Conservation (phyloP, 1,140 invertebrate genomes). For the Diachasmimorpha longicaudata region DNA sequence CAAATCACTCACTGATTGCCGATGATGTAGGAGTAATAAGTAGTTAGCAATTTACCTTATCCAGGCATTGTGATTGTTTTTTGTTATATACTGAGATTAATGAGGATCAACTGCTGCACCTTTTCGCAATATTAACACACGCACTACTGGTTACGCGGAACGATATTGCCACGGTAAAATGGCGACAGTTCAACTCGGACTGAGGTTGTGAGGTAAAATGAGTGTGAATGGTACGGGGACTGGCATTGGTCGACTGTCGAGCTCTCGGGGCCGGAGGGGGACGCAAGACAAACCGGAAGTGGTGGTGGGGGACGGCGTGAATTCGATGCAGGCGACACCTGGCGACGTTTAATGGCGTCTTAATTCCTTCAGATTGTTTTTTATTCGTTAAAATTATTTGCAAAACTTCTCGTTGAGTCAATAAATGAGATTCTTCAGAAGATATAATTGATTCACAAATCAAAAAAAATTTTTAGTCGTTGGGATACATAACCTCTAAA, state of each 20-base stretch:
- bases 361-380: too few species aligned
- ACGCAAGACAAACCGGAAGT: too few species aligned
- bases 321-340: too few species aligned
- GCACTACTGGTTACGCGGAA: slow-evolving; percentile 1
- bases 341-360: too few species aligned
- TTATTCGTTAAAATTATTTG: too few species aligned
- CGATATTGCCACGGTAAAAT: background rate
- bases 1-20: background rate
- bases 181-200: background rate
- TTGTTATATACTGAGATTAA: background rate
- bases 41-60: background rate
- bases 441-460: too few species aligned
- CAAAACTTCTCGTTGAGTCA: too few species aligned
- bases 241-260: background rate
- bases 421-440: too few species aligned
- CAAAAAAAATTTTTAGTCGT: too few species aligned
- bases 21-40: background rate
- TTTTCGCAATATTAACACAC: slow-evolving; percentile 5
- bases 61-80: background rate
- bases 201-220: background rate
- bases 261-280: too few species aligned
- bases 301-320: too few species aligned
- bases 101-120: background rate
- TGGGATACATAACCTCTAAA: too few species aligned
- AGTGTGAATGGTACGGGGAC: background rate